Base-by-base conservation (phyloP, 2,888 invertebrate genomes). In the Lampropteryx suffumata region DNA sequence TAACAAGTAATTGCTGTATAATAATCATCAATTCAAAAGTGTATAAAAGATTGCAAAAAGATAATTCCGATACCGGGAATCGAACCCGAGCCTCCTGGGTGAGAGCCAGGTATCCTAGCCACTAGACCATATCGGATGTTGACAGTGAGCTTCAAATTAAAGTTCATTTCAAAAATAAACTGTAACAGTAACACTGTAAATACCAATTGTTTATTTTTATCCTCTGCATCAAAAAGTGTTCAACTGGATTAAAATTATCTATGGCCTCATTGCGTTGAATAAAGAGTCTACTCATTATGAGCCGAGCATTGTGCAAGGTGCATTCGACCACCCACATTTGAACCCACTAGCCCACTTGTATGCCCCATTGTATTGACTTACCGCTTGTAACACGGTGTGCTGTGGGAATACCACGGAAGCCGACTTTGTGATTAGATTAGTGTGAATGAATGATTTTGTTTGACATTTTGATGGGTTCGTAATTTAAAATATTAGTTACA, bases 71-170 rank as follows among this genome's bases (percentile, higher is more conserved):
- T 91, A 91, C 91, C 91, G 91, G 90, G 90, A 91, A 91, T 91
- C 90, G 91, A 91, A 79, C 75, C 91, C 91, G 91, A 87, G 90
- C 90, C 90, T 90, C 92, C 92, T 92, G 92, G 92, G 92, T 92
- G 92, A 92, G 91, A 92, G 92, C 92, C 92, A 92, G 92, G 92
- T 92, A 92, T 92, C 92, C 92, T 92, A 92, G 92, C 92, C 92
- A 92, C 92, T 92, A 92, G 92, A 92, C 91, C 91, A 91, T 92
- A 91, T 74, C 73, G 73, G 75, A 73, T 65, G n/a, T n/a, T n/a
- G n/a, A n/a, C n/a, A n/a, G n/a, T n/a, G n/a, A n/a, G n/a, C n/a
- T n/a, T n/a, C n/a, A n/a, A n/a, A n/a, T n/a, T n/a, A n/a, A n/a
- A n/a, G n/a, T n/a, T n/a, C n/a, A n/a, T n/a, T n/a, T n/a, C n/a